A percentile compares a stretch with the other conserved stretches of the same genome.
phyloP scores from a whole-genome alignment of 2,797 vertebrate species.

The Psittacula derbiana region DNA sequence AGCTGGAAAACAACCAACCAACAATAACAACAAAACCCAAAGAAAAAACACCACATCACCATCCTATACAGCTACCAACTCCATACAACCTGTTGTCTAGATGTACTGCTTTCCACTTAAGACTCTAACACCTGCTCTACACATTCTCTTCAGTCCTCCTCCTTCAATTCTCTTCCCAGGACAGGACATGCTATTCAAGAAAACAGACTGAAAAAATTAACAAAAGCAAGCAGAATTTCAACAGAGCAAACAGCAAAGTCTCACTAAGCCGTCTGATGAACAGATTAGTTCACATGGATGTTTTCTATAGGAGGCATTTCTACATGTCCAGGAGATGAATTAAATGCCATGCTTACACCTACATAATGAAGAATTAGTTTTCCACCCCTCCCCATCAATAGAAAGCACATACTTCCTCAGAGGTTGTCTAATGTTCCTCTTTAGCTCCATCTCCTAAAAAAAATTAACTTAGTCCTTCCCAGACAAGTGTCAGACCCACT shows the following conservation, averaged over 20 bases:
- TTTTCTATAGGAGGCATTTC: not conserved
- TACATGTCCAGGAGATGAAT: not conserved
- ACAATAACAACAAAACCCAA: not conserved
- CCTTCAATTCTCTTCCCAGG: not conserved
- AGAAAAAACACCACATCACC: accelerated
- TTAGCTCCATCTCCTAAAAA: not conserved
- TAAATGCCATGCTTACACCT: not conserved
- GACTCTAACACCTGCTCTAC: not conserved
- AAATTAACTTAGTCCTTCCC: not conserved
- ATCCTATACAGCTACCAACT: not conserved
- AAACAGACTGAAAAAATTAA: not conserved
- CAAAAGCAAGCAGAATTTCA: not conserved
- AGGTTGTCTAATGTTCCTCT: not conserved
- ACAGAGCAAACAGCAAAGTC: not conserved
- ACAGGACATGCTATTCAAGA: not conserved
- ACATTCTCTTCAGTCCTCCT: not conserved
- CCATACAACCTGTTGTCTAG: not conserved
- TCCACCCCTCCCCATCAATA: not conserved
- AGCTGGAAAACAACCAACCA: not conserved
- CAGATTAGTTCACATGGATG: not conserved
- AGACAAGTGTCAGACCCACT: not conserved
- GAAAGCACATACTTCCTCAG: not conserved
- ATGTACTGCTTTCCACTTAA: not conserved
- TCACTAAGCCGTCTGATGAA: not conserved
- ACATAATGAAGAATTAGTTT: not conserved